phyloP scores from a whole-genome alignment of 2,888 invertebrate genomes.

The Habrosyne pyritoides region DNA sequence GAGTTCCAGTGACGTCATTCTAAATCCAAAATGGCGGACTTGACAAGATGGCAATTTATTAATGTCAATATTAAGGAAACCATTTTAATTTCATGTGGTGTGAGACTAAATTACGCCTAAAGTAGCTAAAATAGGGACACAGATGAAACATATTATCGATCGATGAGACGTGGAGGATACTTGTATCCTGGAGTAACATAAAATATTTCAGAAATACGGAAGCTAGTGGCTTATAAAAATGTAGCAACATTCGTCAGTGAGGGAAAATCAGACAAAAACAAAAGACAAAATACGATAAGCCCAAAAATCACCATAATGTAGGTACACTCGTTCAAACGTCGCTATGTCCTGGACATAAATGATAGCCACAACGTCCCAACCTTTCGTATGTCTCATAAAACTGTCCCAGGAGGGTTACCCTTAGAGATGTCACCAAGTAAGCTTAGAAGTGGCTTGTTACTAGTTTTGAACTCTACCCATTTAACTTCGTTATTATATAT shows the following conservation, averaged over 20 bases:
- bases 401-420: conserved; percentile 7
- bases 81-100: too few species aligned
- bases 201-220: too few species aligned
- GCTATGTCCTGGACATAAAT: conserved; percentile 2
- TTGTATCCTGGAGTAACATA: too few species aligned
- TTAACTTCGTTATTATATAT: not conserved
- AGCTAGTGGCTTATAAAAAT: too few species aligned
- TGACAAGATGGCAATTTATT: too few species aligned
- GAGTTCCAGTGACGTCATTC: too few species aligned
- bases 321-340: not conserved
- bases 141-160: too few species aligned
- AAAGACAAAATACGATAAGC: not conserved
- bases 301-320: conserved; percentile 3
- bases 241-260: not conserved
- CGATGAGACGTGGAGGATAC: too few species aligned
- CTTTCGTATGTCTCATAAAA: conserved; percentile 14
- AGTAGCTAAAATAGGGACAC: too few species aligned
- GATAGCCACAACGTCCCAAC: conserved; percentile 3
- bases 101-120: too few species aligned
- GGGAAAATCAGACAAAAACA: not conserved
- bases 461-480: not conserved
- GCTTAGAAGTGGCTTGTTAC: not conserved
- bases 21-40: too few species aligned
- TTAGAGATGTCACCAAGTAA: not conserved
- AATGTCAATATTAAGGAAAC: too few species aligned